Base-by-base conservation (phyloP, 2,888 invertebrate genomes). In the Aleiodes testaceus region DNA sequence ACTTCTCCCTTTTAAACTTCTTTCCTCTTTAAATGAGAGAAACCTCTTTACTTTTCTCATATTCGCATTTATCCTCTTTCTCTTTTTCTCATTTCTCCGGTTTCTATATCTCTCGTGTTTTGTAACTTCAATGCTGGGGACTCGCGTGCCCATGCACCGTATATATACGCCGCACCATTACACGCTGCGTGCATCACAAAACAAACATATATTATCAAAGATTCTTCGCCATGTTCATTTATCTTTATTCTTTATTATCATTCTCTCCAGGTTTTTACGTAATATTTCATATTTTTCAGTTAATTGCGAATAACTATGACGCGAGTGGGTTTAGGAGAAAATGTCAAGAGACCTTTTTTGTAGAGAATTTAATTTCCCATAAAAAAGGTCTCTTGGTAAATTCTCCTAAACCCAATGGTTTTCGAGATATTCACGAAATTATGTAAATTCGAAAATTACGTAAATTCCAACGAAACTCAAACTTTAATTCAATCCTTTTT, bases 101-200 rank as follows among this genome's bases (percentile, higher is more conserved):
- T 53, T 59, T 66, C 59, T 52, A 49, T 69, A 49, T 69, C 65
- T 70, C 49, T 45, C 69, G 36, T 53, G 14, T 42, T 18, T 42
- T 22, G 7, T 12, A 65, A 18, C 47, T 55, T 45, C 44, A 53
- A 30, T 36, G 53, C 22, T 63, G 12, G 36, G 36, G 64, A 14
- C 20, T 30, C 70, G 44, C 63, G 55, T 55, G 26, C 9, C 70
- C 30, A 22, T 36, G 20, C 45, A 42, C 68, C 53, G 11, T 59
- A 18, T 30, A 36, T 55, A 55, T 61, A 47, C 55, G 47, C 4
- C 55, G 44, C 49, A 18, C 26, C 53, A 66, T 50, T 69, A 26
- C 69, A 59, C 63, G 47, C 47, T 59, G 65, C 73, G 69, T 71
- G 68, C 66, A 66, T 61, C 64, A 66, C 52, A 64, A 69, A 45